These are phyloP conservation scores for Pogonognathellus flavescens DNA, from an alignment of 1,140 invertebrate genomes.

Conservation along the genomic window DNA sequence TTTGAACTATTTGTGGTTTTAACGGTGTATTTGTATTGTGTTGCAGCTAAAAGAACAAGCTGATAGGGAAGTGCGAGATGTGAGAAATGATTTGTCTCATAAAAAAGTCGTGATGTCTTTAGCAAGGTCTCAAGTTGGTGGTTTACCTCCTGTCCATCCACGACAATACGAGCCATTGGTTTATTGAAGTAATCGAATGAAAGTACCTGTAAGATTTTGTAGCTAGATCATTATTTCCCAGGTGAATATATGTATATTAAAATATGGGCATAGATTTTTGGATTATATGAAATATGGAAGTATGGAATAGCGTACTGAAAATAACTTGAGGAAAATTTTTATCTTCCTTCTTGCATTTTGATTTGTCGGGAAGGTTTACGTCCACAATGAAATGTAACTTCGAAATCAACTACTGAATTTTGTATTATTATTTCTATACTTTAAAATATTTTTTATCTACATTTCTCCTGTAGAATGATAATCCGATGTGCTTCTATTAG, in stretches of 20 bases:
- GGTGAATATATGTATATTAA: neutral
- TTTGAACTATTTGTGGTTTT: neutral
- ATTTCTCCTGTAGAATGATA: no score
- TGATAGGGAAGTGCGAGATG: conserved; percentile 71
- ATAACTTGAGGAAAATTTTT: no score
- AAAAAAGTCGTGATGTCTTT: conserved; percentile 72
- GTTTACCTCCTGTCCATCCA: conserved; percentile 59
- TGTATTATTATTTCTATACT: no score
- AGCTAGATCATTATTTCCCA: conserved; percentile 13
- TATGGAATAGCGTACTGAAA: no score
- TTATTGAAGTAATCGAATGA: conserved; percentile 21
- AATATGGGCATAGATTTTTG: no score
- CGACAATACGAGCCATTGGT: conserved; percentile 39
- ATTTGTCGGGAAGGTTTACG: no score
- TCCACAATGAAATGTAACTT: no score
- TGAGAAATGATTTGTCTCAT: conserved; percentile 72
- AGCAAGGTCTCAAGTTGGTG: conserved; percentile 67
- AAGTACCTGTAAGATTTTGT: conserved; percentile 30
- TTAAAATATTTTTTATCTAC: no score
- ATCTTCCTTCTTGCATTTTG: no score
- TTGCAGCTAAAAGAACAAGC: conserved; percentile 73
- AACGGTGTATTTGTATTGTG: neutral
- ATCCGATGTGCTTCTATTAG: no score
- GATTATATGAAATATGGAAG: no score
- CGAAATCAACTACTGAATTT: no score